These are phyloP conservation scores for Galerucella pusilla DNA, from an alignment of 2,888 invertebrate genomes.

Conservation along the genomic window DNA sequence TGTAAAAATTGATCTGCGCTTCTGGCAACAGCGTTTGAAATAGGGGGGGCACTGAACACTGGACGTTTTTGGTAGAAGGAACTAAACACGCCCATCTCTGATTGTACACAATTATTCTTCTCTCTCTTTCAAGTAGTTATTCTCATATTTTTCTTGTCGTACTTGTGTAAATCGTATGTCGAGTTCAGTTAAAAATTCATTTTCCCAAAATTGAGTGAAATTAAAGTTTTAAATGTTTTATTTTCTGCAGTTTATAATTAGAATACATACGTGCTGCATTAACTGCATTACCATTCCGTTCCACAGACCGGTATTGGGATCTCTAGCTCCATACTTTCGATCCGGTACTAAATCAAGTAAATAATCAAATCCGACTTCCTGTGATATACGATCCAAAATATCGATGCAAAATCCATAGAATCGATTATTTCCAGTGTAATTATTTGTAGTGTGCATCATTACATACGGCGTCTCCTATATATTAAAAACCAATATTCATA, in stretches of 20 bases:
- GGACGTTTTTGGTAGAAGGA: too few relatives aligned
- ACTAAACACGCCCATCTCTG: too few relatives aligned
- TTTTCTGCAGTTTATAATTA: background rate
- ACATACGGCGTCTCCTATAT: slow-evolving; percentile 78
- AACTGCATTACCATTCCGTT: slow-evolving; percentile 78
- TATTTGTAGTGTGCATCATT: slow-evolving; percentile 77
- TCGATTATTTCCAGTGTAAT: slow-evolving; percentile 77
- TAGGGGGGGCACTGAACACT: too few relatives aligned
- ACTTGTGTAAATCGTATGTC: too few relatives aligned
- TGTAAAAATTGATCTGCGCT: too few relatives aligned
- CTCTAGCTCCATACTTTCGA: slow-evolving; percentile 73
- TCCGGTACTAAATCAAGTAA: slow-evolving; percentile 78
- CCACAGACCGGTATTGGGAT: slow-evolving; percentile 73
- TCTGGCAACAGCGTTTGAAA: too few relatives aligned
- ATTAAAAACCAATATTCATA: background rate
- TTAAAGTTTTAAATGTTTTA: too few relatives aligned
- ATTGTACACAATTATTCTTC: too few relatives aligned
- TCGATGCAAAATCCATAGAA: slow-evolving; percentile 87
- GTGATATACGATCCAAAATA: slow-evolving; percentile 74
- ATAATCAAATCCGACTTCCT: slow-evolving; percentile 77
- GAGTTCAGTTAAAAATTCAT: too few relatives aligned
- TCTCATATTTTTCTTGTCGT: too few relatives aligned
- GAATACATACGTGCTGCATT: slow-evolving; percentile 74
- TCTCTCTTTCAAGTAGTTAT: too few relatives aligned
- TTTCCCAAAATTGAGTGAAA: too few relatives aligned